phyloP scores from a whole-genome alignment of 2,888 invertebrate species.

The Lottia scabra region DNA sequence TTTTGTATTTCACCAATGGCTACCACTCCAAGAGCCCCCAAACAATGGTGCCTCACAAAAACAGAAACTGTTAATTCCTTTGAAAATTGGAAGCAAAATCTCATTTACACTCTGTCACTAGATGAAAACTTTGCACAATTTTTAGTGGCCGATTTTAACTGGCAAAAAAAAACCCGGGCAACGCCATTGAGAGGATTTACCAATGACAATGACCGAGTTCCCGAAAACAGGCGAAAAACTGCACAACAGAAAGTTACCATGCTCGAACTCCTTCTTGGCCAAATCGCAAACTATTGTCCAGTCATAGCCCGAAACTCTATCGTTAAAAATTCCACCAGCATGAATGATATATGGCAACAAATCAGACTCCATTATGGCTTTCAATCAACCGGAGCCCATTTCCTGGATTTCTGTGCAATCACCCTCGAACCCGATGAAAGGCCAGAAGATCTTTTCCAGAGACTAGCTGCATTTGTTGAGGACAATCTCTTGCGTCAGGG shows the following conservation, averaged over 20 bases:
- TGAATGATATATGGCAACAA: too few species aligned
- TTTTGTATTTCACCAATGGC: too few species aligned
- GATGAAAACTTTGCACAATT: slow-evolving; percentile 30
- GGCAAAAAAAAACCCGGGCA: slow-evolving; percentile 27
- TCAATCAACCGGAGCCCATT: slow-evolving; percentile 29
- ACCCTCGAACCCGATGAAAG: slow-evolving; percentile 33
- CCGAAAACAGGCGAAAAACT: neutral
- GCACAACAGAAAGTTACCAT: slow-evolving; percentile 18
- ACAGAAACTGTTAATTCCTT: slow-evolving; percentile 34
- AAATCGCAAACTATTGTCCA: neutral
- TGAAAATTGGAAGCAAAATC: slow-evolving; percentile 34
- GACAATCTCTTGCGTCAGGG: too few species aligned
- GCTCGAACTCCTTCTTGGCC: neutral
- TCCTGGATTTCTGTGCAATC: slow-evolving; percentile 33
- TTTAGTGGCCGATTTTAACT: slow-evolving; percentile 26
- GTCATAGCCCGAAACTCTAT: neutral
- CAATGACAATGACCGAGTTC: slow-evolving; percentile 26
- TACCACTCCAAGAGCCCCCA: slow-evolving; percentile 21
- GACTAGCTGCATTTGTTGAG: slow-evolving; percentile 32
- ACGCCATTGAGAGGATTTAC: slow-evolving; percentile 23
- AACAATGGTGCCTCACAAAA: slow-evolving; percentile 37
- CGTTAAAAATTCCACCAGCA: neutral
- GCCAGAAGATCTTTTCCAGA: slow-evolving; percentile 38
- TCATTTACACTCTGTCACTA: slow-evolving; percentile 29
- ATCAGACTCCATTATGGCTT: too few species aligned